Evolutionary conservation across 2,113 vertebrate genomes (phyloP).

Genomic region (Saguinus midas): DNA sequence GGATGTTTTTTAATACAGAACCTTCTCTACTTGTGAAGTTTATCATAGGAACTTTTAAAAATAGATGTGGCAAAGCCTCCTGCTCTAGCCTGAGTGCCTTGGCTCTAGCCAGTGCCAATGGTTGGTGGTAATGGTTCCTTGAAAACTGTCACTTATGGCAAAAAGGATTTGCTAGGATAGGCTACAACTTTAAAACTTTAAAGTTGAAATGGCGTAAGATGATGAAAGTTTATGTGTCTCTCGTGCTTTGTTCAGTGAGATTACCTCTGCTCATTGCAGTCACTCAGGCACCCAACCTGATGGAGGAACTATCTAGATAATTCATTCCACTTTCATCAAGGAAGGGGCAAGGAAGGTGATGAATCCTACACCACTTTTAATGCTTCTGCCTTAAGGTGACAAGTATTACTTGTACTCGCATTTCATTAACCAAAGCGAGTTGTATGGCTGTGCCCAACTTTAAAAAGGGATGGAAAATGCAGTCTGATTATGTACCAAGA

Average conservation of each 20-base stretch:
- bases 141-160: not conserved
- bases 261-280: not conserved
- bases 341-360: not conserved
- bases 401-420: not conserved
- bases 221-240: not conserved
- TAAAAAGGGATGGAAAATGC: not conserved
- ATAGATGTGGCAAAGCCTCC: not conserved
- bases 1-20: not conserved
- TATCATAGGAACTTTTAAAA: not conserved
- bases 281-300: not conserved
- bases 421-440: constrained; percentile 15
- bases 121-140: not conserved
- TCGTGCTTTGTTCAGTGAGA: not conserved
- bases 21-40: not conserved
- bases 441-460: not conserved
- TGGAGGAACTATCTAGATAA: not conserved
- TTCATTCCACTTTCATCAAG: not conserved
- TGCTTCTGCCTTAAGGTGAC: not conserved
- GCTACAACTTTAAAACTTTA: not conserved
- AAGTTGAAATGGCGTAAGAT: not conserved
- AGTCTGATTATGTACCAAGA: not conserved
- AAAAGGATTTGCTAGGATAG: not conserved
- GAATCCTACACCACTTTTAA: not conserved
- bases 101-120: not conserved
- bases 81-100: not conserved